phyloP scores from a whole-genome alignment of 1,140 invertebrate genomes.

The Papilio helenus region DNA sequence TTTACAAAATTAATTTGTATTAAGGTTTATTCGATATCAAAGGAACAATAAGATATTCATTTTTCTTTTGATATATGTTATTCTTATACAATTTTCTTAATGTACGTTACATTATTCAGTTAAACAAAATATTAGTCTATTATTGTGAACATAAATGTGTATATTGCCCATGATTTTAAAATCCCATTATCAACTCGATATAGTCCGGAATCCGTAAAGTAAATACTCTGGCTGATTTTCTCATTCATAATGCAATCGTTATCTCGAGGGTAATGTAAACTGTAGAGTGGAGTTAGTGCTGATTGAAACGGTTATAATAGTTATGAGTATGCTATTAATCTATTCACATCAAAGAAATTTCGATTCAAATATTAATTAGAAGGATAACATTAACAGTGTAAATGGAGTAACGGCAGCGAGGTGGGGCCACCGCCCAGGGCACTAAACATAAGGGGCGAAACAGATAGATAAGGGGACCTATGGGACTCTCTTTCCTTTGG shows the following conservation, averaged over 20 bases:
- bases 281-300: not conserved
- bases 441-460: no score
- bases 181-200: not conserved
- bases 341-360: not conserved
- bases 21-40: constrained; percentile 9
- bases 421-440: no score
- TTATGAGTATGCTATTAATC: not conserved
- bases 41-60: constrained; percentile 16
- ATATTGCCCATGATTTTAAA: not conserved
- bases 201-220: not conserved
- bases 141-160: no score
- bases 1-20: constrained; percentile 13
- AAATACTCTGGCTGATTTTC: not conserved
- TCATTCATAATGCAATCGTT: not conserved
- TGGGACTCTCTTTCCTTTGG: no score
- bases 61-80: not conserved
- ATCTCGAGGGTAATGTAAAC: not conserved
- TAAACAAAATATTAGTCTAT: not conserved
- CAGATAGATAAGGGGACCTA: no score
- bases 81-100: not conserved
- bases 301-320: not conserved
- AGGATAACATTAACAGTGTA: no score
- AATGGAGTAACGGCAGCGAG: no score
- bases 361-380: no score
- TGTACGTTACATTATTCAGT: not conserved